Evolutionary conservation across 2,797 vertebrate genomes (phyloP).

Genomic region (Pempheris klunzingeri): DNA sequence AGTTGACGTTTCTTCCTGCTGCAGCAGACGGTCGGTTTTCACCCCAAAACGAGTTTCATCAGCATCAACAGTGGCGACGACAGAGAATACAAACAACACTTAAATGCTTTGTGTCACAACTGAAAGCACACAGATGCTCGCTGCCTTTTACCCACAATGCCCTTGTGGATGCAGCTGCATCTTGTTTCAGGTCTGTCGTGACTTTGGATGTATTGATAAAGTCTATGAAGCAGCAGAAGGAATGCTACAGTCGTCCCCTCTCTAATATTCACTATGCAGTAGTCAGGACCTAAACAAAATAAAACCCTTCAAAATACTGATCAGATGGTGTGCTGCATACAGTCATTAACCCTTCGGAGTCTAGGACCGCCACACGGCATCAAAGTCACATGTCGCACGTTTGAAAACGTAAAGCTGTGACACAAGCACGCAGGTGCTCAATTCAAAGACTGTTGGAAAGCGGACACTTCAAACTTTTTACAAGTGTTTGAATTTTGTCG

Average conservation of each 20-base stretch:
- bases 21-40: constrained; percentile 18
- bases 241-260: too few relatives aligned
- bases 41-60: constrained; percentile 16
- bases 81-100: not conserved
- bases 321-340: not conserved
- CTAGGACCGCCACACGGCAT: too few relatives aligned
- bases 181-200: not conserved
- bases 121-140: not conserved
- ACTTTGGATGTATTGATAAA: not conserved
- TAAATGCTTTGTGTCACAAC: constrained; percentile 1
- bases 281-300: too few relatives aligned
- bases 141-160: not conserved
- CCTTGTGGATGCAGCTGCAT: not conserved
- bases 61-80: not conserved
- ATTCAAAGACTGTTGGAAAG: too few relatives aligned
- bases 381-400: too few relatives aligned
- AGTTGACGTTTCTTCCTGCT: not conserved
- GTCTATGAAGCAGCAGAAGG: not conserved
- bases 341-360: too few relatives aligned
- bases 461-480: too few relatives aligned
- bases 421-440: too few relatives aligned
- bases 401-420: too few relatives aligned
- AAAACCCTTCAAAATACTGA: too few relatives aligned
- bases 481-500: too few relatives aligned
- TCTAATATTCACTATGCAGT: too few relatives aligned